These are phyloP conservation scores for Tribolium madens DNA, from an alignment of 1,140 invertebrate genomes.

Conservation along the genomic window DNA sequence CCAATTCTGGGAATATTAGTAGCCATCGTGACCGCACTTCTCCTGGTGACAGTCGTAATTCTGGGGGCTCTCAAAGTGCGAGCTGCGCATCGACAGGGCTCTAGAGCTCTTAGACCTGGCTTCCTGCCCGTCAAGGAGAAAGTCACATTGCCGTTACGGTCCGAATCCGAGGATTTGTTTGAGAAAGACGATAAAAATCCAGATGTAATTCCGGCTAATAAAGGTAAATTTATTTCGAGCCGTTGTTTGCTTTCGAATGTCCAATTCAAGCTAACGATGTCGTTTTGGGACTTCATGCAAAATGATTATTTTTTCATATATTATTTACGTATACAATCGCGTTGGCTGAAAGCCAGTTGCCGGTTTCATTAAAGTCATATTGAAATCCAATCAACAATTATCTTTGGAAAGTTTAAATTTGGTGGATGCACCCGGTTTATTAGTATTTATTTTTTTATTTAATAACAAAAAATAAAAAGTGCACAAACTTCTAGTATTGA, in stretches of 20 bases:
- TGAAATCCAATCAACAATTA: not conserved
- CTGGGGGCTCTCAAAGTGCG: constrained; percentile 77
- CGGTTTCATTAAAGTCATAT: not conserved
- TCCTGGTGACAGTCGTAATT: constrained; percentile 77
- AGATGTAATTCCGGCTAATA: constrained; percentile 86
- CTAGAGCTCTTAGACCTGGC: constrained; percentile 68
- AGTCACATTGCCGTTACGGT: constrained; percentile 71
- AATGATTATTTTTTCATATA: constrained; percentile 9
- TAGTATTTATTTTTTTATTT: too few species aligned
- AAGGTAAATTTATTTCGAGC: constrained; percentile 73
- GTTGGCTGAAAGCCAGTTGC: not conserved
- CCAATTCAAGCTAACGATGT: not conserved
- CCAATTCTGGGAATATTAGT: constrained; percentile 81
- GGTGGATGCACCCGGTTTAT: not conserved
- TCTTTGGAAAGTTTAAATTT: not conserved
- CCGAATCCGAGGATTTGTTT: constrained; percentile 77
- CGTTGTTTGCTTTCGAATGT: not conserved
- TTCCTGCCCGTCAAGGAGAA: constrained; percentile 78
- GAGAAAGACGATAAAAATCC: constrained; percentile 85
- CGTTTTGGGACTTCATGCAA: not conserved
- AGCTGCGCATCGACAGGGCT: constrained; percentile 68
- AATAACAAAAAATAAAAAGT: too few species aligned
- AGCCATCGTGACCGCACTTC: constrained; percentile 76
- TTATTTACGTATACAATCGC: not conserved
- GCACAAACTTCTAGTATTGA: too few species aligned